Evolutionary conservation across 2,888 invertebrate genomes (phyloP).

Genomic region (Sesamia inferens): DNA sequence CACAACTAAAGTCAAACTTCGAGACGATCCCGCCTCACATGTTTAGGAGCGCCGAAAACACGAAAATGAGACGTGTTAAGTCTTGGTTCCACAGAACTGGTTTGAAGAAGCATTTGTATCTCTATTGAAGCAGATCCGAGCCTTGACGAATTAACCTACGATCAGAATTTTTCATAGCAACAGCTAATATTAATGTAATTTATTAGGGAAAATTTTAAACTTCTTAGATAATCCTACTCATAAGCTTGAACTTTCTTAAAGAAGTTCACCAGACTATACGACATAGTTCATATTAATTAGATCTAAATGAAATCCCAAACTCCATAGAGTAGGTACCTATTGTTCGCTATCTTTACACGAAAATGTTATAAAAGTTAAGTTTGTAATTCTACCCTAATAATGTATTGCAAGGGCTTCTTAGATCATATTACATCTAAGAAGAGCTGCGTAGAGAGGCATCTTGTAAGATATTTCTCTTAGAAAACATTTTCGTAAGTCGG

Average conservation of each 20-base stretch:
- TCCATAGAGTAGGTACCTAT: neutral
- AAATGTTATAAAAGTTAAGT: neutral
- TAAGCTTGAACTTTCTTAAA: too few species aligned
- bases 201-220: neutral
- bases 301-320: neutral
- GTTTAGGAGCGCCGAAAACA: constrained; percentile 22
- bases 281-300: neutral
- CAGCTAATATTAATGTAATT: neutral
- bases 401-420: neutral
- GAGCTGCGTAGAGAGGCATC: too few species aligned
- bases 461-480: neutral
- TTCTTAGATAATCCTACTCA: neutral
- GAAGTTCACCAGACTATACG: neutral
- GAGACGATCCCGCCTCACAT: neutral
- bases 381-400: neutral
- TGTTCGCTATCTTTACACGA: neutral
- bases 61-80: constrained; percentile 43
- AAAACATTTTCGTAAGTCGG: neutral
- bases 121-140: neutral
- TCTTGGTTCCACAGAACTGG: constrained; percentile 16
- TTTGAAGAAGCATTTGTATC: constrained; percentile 9
- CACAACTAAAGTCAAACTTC: constrained; percentile 1
- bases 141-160: constrained; percentile 10
- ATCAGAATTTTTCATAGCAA: neutral
- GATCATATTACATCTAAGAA: neutral